Base-by-base conservation (phyloP, 2,888 invertebrate species). In the Callosobruchus maculatus region DNA sequence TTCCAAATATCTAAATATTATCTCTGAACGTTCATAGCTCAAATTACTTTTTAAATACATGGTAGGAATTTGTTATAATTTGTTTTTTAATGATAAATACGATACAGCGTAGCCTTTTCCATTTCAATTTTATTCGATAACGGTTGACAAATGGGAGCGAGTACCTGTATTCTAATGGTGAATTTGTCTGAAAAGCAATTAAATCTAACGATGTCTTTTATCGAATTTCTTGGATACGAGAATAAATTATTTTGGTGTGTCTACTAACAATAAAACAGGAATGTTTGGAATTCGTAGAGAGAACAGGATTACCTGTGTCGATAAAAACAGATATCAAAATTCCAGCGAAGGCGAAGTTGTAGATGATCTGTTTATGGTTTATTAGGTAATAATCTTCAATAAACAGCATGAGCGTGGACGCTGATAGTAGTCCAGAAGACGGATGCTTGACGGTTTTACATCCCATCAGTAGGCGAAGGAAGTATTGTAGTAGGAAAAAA, bases 21-120 rank as follows among this genome's bases (percentile, higher is more conserved):
- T 49, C 49, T 49, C 13, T 49, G 49, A 49, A 49, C 49, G 13
- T 49, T 73, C 22, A 20, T 67, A 20, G 49, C 71, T 22, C 70
- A 74, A 74, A 74, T 74, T 72, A 72, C 74, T 72, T 74, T 74
- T 74, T 74, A 74, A 74, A 74, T 72, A 74, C 74, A 69, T 72
- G 13, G 66, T 69, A 74, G 74, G 74, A 74, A 74, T 74, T 74
- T 66, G 66, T 70, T 49, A 74, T 72, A 70, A 70, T 70, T 70
- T 70, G 70, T 70, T 70, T 70, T 49, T 49, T 49, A 49, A 49
- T 49, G 49, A 49, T 49, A 49, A 49, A 49, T 49, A 49, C 49
- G 13, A 49, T 18, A 18, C 1, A 49, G 49, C 18, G 49, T 49
- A 49, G 49, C 18, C 49, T 49, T 49, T 49, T 49, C 49, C 49